Percentiles rank a stretch among this genome's conserved stretches.
Conservation (phyloP, 2,888 invertebrate genomes). For the Eremobia ochroleuca region DNA sequence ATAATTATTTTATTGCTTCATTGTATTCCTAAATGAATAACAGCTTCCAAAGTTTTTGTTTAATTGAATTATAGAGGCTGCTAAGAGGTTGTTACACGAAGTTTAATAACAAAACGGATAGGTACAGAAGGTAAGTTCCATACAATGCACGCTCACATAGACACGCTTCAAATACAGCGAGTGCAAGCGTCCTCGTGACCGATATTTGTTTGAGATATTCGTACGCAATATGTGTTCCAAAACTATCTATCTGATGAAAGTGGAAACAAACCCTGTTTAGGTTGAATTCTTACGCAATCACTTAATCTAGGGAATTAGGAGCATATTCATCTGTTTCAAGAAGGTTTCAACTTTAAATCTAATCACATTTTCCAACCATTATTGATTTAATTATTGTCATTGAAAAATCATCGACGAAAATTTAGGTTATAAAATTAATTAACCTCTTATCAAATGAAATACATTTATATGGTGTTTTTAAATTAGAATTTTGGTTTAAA, state of each 20-base stretch:
- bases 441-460: too few species aligned
- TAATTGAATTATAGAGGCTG: constrained; percentile 40
- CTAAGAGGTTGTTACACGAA: constrained; percentile 13
- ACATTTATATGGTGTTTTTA: too few species aligned
- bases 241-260: too few species aligned
- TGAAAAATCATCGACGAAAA: too few species aligned
- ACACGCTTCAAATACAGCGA: not conserved
- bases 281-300: not conserved
- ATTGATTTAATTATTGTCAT: not conserved
- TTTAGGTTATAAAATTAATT: too few species aligned
- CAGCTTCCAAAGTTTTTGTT: constrained; percentile 18
- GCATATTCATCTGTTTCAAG: not conserved
- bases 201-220: not conserved
- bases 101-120: not conserved
- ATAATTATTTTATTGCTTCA: constrained; percentile 31
- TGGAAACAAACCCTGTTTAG: not conserved
- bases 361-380: not conserved
- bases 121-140: not conserved
- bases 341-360: not conserved
- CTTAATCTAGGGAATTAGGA: not conserved
- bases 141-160: not conserved
- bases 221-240: not conserved
- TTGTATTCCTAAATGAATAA: constrained; percentile 28
- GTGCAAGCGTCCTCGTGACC: too few species aligned
- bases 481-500: not conserved